Conservation (phyloP, 2,888 invertebrate species). For the Ectobius pallidus region DNA sequence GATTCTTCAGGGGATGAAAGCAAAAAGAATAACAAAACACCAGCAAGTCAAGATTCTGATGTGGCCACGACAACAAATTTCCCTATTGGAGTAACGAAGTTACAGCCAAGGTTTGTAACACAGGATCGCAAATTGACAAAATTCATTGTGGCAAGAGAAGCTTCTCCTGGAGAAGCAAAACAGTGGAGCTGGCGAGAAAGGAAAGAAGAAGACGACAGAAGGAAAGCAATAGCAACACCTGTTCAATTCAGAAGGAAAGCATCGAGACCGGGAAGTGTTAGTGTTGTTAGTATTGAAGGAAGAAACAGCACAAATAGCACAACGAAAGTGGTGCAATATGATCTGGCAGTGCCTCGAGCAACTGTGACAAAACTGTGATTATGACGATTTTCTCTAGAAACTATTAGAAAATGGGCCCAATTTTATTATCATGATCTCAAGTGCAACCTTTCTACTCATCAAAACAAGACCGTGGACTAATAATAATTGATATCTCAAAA, state of each 20-base stretch:
- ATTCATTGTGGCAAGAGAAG: constrained; percentile 1
- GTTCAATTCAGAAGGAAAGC: constrained; percentile 5
- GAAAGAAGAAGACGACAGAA: not conserved
- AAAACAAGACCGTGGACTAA: not conserved
- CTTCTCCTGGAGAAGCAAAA: not conserved
- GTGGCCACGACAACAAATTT: not conserved
- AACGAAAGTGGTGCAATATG: not conserved
- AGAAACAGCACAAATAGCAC: not conserved
- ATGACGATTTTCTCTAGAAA: not conserved
- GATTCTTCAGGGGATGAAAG: constrained; percentile 12
- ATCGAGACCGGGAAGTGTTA: not conserved
- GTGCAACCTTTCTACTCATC: not conserved
- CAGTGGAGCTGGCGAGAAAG: not conserved
- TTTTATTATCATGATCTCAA: not conserved
- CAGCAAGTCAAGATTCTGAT: not conserved
- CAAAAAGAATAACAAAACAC: not conserved
- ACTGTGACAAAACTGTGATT: not conserved
- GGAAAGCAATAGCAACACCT: not conserved
- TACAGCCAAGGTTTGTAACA: constrained; percentile 8
- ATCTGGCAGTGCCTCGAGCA: not conserved
- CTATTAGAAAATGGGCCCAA: not conserved
- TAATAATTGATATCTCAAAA: not conserved
- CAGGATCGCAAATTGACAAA: not conserved
- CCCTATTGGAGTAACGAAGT: not conserved
- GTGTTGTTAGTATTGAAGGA: not conserved